A percentile compares a stretch with the other conserved stretches of the same genome.
These are phyloP conservation scores for Staurois parvus DNA, from an alignment of 2,797 vertebrate species.

Conservation along the genomic window DNA sequence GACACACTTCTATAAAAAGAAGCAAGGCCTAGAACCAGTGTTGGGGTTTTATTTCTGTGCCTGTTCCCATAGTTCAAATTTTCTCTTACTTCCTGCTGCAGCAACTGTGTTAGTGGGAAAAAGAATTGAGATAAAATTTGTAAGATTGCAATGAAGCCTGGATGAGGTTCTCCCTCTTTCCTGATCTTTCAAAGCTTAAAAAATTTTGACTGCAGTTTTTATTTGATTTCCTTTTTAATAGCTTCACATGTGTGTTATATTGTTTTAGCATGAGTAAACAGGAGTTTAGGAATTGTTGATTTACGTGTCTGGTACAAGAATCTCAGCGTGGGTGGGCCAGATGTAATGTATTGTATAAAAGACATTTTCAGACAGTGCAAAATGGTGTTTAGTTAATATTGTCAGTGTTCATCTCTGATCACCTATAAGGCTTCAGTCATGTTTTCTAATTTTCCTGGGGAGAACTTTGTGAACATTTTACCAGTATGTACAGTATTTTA, in stretches of 20 bases:
- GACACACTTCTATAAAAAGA: too few relatives aligned
- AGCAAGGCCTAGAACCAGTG: too few relatives aligned
- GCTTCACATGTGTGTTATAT: neutral
- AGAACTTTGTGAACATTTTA: neutral
- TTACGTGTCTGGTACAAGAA: neutral
- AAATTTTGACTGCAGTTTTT: neutral
- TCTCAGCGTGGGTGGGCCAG: neutral
- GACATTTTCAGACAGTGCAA: neutral
- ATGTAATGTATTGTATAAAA: neutral
- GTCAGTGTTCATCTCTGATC: neutral
- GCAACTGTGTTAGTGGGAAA: too few relatives aligned
- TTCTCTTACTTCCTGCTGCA: too few relatives aligned
- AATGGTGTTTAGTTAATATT: neutral
- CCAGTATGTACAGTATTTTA: neutral
- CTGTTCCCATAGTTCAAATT: too few relatives aligned
- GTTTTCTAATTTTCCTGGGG: neutral
- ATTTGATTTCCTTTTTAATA: neutral
- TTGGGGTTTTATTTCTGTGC: too few relatives aligned
- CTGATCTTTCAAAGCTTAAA: neutral
- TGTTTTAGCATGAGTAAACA: neutral
- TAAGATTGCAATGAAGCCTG: neutral
- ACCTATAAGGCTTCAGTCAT: neutral
- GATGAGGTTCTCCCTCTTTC: neutral
- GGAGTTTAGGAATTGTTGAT: neutral
- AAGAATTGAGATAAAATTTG: too few relatives aligned